Conservation (phyloP, 2,797 vertebrate genomes). For the Chrosomus eos region DNA sequence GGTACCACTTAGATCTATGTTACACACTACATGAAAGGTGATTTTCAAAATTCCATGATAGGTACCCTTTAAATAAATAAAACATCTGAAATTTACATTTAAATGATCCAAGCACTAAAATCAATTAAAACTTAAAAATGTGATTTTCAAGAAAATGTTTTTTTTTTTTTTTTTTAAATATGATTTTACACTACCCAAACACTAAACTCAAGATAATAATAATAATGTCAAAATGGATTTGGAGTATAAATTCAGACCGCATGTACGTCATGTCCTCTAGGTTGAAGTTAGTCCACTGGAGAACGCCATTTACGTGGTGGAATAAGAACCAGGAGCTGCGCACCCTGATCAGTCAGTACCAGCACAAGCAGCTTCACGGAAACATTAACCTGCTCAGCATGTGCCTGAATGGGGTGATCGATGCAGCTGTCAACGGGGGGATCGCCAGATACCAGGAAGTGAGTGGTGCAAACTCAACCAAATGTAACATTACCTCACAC, state of each 20-base stretch:
- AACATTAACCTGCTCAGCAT: conserved; percentile 99
- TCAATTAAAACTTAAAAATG: not conserved
- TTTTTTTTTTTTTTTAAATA: too few species aligned
- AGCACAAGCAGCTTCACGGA: conserved; percentile 95
- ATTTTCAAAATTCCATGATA: too few species aligned
- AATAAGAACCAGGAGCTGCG: conserved; percentile 98
- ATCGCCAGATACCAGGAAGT: conserved; percentile 99
- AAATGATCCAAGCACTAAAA: not conserved
- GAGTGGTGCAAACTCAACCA: not conserved
- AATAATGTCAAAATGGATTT: not conserved
- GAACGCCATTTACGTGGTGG: conserved; percentile 98
- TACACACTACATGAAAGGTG: too few species aligned
- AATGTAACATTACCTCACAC: not conserved
- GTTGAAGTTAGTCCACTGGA: conserved; percentile 97
- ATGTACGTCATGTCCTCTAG: conserved; percentile 68
- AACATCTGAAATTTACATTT: not conserved
- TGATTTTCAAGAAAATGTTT: too few species aligned
- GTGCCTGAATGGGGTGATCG: conserved; percentile 98
- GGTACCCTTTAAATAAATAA: too few species aligned
- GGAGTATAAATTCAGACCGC: not conserved
- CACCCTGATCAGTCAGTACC: conserved; percentile 96
- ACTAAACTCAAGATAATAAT: not conserved
- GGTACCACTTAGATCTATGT: too few species aligned
- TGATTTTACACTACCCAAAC: not conserved
- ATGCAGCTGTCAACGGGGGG: conserved; percentile 96